Conservation (phyloP, 2,888 invertebrate species). For the Orthosia gothica region DNA sequence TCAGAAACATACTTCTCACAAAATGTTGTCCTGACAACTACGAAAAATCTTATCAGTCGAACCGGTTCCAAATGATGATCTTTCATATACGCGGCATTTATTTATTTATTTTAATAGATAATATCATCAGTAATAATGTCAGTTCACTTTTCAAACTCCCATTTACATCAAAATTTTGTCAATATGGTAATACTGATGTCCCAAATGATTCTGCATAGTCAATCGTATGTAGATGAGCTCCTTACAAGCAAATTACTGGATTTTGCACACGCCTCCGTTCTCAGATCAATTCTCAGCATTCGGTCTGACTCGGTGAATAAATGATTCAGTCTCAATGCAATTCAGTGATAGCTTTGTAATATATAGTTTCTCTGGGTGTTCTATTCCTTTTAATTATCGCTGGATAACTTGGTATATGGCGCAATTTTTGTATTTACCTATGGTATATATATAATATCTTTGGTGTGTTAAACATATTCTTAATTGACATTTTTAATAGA, state of each 20-base stretch:
- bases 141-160: neutral
- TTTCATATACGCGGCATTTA: too few relatives aligned
- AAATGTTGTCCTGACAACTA: too few relatives aligned
- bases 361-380: slow-evolving; percentile 47
- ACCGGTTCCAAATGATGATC: too few relatives aligned
- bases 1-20: too few relatives aligned
- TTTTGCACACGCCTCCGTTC: slow-evolving; percentile 47
- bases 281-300: slow-evolving; percentile 57
- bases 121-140: too few relatives aligned
- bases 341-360: slow-evolving; percentile 61
- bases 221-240: slow-evolving; percentile 46
- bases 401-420: slow-evolving; percentile 6
- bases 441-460: too few relatives aligned
- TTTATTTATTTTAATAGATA: too few relatives aligned
- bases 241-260: slow-evolving; percentile 50
- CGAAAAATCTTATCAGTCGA: too few relatives aligned
- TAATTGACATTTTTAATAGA: too few relatives aligned
- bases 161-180: neutral
- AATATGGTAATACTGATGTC: neutral
- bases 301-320: slow-evolving; percentile 65
- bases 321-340: slow-evolving; percentile 61
- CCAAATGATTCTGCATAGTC: slow-evolving; percentile 22
- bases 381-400: slow-evolving; percentile 40
- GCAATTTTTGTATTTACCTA: neutral
- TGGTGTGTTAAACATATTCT: too few relatives aligned